Percentiles rank a stretch among this genome's conserved stretches.
Conservation (phyloP, 2,113 vertebrate genomes). For the Pangasianodon gigas region DNA sequence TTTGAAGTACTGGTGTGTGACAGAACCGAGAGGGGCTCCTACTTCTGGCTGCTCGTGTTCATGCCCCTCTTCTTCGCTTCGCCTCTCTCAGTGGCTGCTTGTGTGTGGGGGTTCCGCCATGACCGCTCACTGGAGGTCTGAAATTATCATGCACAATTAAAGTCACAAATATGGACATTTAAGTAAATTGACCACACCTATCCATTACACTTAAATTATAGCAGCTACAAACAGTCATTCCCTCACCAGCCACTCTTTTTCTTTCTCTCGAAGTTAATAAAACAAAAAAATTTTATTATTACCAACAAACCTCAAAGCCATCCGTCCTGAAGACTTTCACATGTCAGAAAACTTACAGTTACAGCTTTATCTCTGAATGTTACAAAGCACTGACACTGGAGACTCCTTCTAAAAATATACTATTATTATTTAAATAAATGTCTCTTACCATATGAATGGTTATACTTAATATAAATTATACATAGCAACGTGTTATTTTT, state of each 20-base stretch:
- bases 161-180: neutral
- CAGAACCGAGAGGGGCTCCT: constrained; percentile 83
- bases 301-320: neutral
- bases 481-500: neutral
- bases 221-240: neutral
- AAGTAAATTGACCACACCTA: neutral
- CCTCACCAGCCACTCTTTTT: neutral
- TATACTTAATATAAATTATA: neutral
- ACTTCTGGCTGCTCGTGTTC: constrained; percentile 96
- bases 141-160: neutral
- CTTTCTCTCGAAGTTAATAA: too few relatives aligned
- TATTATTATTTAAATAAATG: neutral
- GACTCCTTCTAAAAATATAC: neutral
- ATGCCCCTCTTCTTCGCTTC: constrained; percentile 98
- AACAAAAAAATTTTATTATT: neutral
- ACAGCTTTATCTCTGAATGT: neutral
- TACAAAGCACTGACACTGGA: neutral
- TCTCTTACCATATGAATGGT: neutral
- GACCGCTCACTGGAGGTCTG: constrained; percentile 94
- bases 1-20: constrained; percentile 98
- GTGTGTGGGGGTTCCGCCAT: constrained; percentile 97
- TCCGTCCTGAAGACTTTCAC: neutral
- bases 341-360: neutral
- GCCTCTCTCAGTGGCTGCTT: constrained; percentile 94
- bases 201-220: neutral